These are phyloP conservation scores for Polydrusus cervinus DNA, from an alignment of 2,888 invertebrate genomes.

Conservation along the genomic window DNA sequence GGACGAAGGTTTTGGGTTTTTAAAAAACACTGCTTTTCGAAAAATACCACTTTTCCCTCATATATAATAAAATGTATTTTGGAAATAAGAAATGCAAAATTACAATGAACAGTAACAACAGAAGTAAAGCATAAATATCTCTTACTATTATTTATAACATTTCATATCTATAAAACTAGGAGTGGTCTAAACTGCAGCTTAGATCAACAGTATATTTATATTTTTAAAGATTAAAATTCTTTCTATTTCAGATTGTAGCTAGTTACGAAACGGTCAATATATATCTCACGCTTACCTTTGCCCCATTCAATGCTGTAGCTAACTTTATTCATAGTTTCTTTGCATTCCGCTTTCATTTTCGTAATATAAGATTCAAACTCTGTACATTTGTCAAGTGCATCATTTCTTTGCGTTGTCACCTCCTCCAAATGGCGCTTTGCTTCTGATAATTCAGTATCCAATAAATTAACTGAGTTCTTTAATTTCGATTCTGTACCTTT, in stretches of 20 bases:
- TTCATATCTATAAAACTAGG: too few species aligned
- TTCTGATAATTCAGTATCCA: slow-evolving; percentile 58
- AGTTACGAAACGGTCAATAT: too few species aligned
- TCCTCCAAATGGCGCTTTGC: slow-evolving; percentile 51
- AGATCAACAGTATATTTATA: not conserved
- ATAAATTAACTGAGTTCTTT: slow-evolving; percentile 49
- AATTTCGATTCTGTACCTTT: slow-evolving; percentile 56
- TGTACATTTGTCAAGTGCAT: slow-evolving; percentile 59
- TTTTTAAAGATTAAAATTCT: not conserved
- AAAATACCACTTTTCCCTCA: too few species aligned
- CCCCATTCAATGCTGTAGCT: slow-evolving; percentile 61
- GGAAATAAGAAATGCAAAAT: too few species aligned
- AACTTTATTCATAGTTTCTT: slow-evolving; percentile 58
- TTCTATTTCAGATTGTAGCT: too few species aligned
- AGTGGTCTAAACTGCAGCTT: too few species aligned
- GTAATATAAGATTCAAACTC: slow-evolving; percentile 61
- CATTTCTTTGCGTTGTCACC: slow-evolving; percentile 54
- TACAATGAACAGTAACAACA: too few species aligned
- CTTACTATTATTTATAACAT: too few species aligned
- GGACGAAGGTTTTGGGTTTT: too few species aligned
- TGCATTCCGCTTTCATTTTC: slow-evolving; percentile 58
- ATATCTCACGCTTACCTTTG: slow-evolving; percentile 54
- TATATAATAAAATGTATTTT: too few species aligned
- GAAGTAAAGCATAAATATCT: too few species aligned
- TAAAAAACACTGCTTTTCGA: too few species aligned